phyloP scores from a whole-genome alignment of 2,797 vertebrate species.

The Labroides dimidiatus region DNA sequence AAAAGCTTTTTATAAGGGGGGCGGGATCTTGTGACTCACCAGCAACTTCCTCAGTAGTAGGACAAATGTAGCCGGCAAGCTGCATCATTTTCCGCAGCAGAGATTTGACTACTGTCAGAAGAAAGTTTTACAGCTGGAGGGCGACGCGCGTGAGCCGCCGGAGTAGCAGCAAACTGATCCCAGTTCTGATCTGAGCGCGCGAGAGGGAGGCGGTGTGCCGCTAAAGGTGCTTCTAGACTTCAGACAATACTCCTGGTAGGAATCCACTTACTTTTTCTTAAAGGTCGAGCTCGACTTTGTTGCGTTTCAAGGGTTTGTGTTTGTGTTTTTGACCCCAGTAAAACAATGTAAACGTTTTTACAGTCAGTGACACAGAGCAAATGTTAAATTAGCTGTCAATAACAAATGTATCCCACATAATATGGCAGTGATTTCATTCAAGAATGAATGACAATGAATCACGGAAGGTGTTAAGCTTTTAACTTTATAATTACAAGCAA shows the following conservation, averaged over 20 bases:
- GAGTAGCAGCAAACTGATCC: conserved; percentile 50
- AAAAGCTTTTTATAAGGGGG: conserved; percentile 63
- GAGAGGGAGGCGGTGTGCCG: conserved; percentile 38
- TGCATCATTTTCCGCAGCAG: conserved; percentile 65
- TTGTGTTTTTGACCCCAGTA: background rate
- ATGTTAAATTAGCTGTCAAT: background rate
- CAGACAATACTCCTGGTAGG: conserved; percentile 73
- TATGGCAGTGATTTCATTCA: background rate
- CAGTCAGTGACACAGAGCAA: background rate
- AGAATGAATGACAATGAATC: conserved; percentile 25
- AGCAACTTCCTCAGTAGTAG: conserved; percentile 85
- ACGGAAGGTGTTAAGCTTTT: background rate
- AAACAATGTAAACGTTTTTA: background rate
- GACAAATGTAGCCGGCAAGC: conserved; percentile 80
- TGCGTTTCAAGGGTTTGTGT: background rate
- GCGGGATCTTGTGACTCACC: conserved; percentile 86
- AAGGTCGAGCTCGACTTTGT: background rate
- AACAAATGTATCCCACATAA: background rate
- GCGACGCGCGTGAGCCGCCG: conserved; percentile 50
- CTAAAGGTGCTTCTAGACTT: conserved; percentile 57
- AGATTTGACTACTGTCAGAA: conserved; percentile 62
- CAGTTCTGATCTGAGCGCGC: conserved; percentile 35
- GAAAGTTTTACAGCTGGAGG: conserved; percentile 53
- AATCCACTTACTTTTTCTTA: conserved; percentile 11
- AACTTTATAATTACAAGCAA: too few relatives aligned